Base-by-base conservation (phyloP, 2,888 invertebrate species). In the Sinodicranocentrus sp. region DNA sequence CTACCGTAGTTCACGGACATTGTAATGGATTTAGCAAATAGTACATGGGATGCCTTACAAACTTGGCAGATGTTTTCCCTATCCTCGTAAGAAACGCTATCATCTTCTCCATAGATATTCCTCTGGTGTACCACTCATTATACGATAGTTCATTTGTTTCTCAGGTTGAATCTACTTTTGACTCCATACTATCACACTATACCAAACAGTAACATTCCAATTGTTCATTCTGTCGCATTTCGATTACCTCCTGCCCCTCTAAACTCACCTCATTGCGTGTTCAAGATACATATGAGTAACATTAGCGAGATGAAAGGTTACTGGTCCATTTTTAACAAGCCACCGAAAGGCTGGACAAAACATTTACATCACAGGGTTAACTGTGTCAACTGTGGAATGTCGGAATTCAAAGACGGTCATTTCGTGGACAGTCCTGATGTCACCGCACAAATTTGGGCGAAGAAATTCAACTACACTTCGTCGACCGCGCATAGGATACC, bases 61-160 rank as follows among this genome's bases (percentile, higher is more conserved):
- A 84, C 84, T 19, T 86, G 86, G 85, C 39, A 65, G 6, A 87
- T 87, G 88, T 88, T 87, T 70, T 84, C 84, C 0, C 19, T 88
- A 1, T 82, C 82, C 1, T 19, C 57, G 84, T 84, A 67, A n/a
- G n/a, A n/a, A n/a, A n/a, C n/a, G n/a, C n/a, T n/a, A n/a, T n/a
- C n/a, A n/a, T n/a, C n/a, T n/a, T n/a, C n/a, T n/a, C n/a, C n/a
- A n/a, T n/a, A n/a, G n/a, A n/a, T n/a, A n/a, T n/a, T n/a, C n/a
- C n/a, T n/a, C n/a, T n/a, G n/a, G n/a, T n/a, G n/a, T n/a, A n/a
- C n/a, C n/a, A n/a, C n/a, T n/a, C n/a, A n/a, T n/a, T n/a, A n/a
- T n/a, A n/a, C n/a, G n/a, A n/a, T 39, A 8, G 33, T 44, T 59
- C 1, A 19, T 65, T 43, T 19, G 25, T 25, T 33, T 54, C 39